A percentile compares a stretch with the other conserved stretches of the same genome.
These are phyloP conservation scores for Leptogaster cylindrica DNA, from an alignment of 2,888 invertebrate species.

Conservation along the genomic window DNA sequence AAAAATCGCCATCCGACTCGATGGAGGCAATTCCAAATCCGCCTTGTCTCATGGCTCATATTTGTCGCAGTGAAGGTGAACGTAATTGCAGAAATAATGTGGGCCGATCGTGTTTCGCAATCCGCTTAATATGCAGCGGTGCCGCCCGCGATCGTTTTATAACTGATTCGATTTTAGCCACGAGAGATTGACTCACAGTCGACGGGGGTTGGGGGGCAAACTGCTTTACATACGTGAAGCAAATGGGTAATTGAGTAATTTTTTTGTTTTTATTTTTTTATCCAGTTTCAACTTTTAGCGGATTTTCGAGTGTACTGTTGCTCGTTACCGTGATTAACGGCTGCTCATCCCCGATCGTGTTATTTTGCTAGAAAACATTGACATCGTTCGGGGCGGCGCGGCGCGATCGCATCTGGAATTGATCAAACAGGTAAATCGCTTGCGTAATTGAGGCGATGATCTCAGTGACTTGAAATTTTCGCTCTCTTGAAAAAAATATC, in stretches of 20 bases:
- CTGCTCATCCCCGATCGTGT: neutral
- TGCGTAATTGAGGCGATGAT: neutral
- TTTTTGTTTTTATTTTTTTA: too few relatives aligned
- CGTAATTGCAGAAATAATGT: constrained; percentile 31
- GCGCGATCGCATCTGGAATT: constrained; percentile 10
- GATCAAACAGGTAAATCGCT: neutral
- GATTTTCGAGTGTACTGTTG: constrained; percentile 9
- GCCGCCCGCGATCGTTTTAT: constrained; percentile 20
- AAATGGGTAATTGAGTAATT: too few relatives aligned
- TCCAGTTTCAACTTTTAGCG: neutral
- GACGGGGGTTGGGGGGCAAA: neutral
- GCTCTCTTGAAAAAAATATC: too few relatives aligned
- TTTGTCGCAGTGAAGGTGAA: constrained; percentile 28
- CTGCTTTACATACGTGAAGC: constrained; percentile 13
- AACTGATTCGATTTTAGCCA: neutral
- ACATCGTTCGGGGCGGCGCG: constrained; percentile 14
- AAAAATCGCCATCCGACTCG: neutral
- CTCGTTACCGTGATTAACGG: constrained; percentile 18
- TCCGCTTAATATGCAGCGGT: constrained; percentile 27
- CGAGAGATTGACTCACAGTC: neutral
- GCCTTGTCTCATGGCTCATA: constrained; percentile 14
- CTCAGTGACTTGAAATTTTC: constrained; percentile 8
- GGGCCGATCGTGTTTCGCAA: constrained; percentile 22
- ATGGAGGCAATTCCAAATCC: neutral
- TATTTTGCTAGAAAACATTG: constrained; percentile 27